phyloP scores from a whole-genome alignment of 2,113 vertebrate species.

The Hemibagrus wyckioides region DNA sequence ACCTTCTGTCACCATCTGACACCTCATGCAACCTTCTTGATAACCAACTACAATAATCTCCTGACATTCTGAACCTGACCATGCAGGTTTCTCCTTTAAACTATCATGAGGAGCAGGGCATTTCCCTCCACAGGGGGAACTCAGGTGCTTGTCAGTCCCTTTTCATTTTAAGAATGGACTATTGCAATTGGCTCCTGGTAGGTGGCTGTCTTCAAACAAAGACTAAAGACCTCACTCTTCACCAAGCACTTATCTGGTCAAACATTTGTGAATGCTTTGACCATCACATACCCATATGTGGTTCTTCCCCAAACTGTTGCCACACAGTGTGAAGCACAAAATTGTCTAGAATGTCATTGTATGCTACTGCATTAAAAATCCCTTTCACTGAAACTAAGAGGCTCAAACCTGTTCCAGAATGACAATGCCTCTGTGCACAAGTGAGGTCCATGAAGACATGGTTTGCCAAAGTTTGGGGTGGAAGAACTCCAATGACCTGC shows the following conservation, averaged over 20 bases:
- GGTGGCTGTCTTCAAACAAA: not conserved
- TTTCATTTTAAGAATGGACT: not conserved
- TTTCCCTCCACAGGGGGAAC: not conserved
- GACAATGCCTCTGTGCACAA: not conserved
- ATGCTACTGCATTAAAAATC: not conserved
- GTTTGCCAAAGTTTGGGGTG: not conserved
- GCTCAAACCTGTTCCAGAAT: not conserved
- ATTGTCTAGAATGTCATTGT: not conserved
- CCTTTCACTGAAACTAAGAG: not conserved
- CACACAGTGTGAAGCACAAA: not conserved
- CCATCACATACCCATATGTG: not conserved
- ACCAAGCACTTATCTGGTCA: not conserved
- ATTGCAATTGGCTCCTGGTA: not conserved
- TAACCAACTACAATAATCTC: not conserved
- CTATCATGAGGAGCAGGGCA: not conserved
- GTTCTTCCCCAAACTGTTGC: too few species aligned
- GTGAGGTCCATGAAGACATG: not conserved
- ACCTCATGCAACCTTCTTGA: not conserved
- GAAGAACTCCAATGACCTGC: not conserved
- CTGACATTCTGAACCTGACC: not conserved
- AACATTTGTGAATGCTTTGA: not conserved
- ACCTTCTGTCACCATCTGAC: not conserved
- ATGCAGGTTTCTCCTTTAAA: not conserved
- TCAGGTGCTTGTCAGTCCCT: not conserved
- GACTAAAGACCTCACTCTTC: not conserved